Evolutionary conservation across 30 jellyfish, hydroid and myxozoan genomes (phyloP).

Genomic region (Pelagia noctiluca): DNA sequence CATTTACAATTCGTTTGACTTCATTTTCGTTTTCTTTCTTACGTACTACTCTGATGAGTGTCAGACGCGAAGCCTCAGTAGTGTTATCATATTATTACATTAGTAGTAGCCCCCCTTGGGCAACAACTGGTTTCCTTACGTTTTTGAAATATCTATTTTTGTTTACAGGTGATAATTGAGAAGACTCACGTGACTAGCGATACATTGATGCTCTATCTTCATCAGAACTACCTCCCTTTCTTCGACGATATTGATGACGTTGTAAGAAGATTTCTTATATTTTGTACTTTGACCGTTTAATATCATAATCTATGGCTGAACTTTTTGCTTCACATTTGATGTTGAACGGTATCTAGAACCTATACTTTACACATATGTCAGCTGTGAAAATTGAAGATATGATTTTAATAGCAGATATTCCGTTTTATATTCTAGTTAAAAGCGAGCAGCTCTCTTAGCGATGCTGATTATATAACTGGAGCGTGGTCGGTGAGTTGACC

Average conservation of each 20-base stretch:
- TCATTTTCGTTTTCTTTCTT: neutral
- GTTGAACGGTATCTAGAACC: no score
- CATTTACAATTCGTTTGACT: neutral
- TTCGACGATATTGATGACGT: conserved; percentile 68
- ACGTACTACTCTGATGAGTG: no score
- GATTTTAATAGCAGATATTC: neutral
- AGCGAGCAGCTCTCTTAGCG: conserved; percentile 73
- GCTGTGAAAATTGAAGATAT: neutral
- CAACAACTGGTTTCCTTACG: no score
- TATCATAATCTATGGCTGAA: no score
- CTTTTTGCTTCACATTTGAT: no score
- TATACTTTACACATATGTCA: neutral
- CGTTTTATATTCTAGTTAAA: conserved; percentile 37
- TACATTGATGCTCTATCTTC: conserved; percentile 76
- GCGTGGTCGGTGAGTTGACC: conserved; percentile 89
- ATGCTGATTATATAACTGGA: conserved; percentile 80
- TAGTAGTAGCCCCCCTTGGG: no score
- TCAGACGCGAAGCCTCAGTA: no score
- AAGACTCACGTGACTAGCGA: conserved; percentile 73
- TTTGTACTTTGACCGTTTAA: conserved; percentile 5
- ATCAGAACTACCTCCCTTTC: conserved; percentile 86
- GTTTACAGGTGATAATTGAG: conserved; percentile 68
- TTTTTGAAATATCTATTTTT: neutral
- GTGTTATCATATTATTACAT: no score
- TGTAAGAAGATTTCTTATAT: conserved; percentile 32